Conservation (phyloP, 2,797 vertebrate species). For the Cichlasoma orientale region DNA sequence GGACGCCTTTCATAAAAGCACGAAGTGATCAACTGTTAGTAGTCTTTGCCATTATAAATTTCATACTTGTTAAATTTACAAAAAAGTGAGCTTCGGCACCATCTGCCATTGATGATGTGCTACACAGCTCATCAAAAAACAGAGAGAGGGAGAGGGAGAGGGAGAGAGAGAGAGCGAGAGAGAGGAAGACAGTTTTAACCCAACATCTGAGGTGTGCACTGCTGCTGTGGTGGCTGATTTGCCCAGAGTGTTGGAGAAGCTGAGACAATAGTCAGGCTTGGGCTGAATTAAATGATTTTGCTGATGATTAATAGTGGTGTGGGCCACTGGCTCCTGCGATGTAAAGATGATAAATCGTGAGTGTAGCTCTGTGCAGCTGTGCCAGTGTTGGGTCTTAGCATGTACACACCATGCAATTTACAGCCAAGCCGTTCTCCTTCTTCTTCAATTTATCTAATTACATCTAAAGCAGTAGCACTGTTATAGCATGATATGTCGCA, state of each 20-base stretch:
- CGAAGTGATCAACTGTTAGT: constrained; percentile 12
- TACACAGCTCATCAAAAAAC: constrained; percentile 14
- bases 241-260: constrained; percentile 68
- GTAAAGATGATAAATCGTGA: constrained; percentile 83
- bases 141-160: neutral
- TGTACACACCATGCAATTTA: constrained; percentile 78
- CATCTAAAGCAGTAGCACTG: constrained; percentile 58
- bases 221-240: constrained; percentile 69
- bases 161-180: neutral
- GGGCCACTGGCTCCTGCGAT: constrained; percentile 77
- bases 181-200: constrained; percentile 30
- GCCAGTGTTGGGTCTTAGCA: constrained; percentile 77
- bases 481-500: constrained; percentile 69
- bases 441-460: constrained; percentile 80
- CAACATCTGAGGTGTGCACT: constrained; percentile 60
- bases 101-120: constrained; percentile 47
- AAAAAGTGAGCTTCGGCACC: constrained; percentile 22
- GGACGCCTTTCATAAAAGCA: constrained; percentile 33
- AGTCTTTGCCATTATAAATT: constrained; percentile 13
- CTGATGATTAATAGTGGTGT: constrained; percentile 83
- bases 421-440: constrained; percentile 70
- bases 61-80: constrained; percentile 4
- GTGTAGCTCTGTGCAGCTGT: constrained; percentile 79
- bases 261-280: constrained; percentile 80
- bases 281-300: constrained; percentile 83